A percentile compares a stretch with the other conserved stretches of the same genome.
Conservation (phyloP, 2,113 vertebrate genomes). For the Spermophilus dauricus region DNA sequence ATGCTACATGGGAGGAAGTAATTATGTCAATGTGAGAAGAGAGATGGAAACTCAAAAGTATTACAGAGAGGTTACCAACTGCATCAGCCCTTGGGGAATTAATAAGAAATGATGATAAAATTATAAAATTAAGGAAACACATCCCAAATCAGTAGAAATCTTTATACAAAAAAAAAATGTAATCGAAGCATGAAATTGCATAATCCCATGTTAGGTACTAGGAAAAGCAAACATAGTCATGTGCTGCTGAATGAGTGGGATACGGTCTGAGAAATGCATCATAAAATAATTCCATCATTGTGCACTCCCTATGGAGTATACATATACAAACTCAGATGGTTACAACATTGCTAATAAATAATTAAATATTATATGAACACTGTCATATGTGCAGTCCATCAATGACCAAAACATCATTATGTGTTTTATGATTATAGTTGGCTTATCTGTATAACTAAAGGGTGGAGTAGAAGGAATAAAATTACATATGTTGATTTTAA, state of each 20-base stretch:
- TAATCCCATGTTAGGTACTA: background rate
- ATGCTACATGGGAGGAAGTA: background rate
- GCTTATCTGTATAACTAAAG: background rate
- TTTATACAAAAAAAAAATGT: background rate
- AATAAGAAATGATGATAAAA: background rate
- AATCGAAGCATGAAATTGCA: background rate
- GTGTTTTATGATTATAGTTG: background rate
- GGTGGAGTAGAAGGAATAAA: background rate
- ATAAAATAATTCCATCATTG: background rate
- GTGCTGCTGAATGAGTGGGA: background rate
- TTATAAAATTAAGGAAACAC: background rate
- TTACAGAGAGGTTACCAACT: background rate
- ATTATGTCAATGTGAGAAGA: background rate
- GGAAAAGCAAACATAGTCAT: background rate
- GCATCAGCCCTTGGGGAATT: background rate
- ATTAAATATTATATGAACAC: background rate
- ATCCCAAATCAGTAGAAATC: background rate
- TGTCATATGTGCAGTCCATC: background rate
- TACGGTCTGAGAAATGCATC: background rate
- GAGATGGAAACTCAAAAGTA: background rate
- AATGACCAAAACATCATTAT: background rate
- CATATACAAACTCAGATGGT: background rate
- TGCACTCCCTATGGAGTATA: background rate
- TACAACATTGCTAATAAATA: too few relatives aligned
- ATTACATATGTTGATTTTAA: background rate